Evolutionary conservation across 2,888 invertebrate genomes (phyloP), one percentile per base, ranked within the genome.

Genomic region (Acleris laterana): DNA sequence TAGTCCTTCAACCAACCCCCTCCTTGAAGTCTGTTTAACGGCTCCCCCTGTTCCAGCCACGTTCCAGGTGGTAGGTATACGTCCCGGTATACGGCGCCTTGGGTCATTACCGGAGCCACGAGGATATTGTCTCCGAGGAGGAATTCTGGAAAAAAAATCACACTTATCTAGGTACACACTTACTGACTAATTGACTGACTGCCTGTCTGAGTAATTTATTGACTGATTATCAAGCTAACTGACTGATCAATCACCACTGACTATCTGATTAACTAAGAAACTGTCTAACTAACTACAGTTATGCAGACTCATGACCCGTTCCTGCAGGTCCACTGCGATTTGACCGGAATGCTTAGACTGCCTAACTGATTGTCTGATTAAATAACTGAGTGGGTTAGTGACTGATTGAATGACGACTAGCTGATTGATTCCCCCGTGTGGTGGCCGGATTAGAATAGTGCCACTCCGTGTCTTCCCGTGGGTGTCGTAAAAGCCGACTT

Each of bases 111-210:
- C 0, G 96, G 96, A 0, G 96, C 96, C 0, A 96, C 95, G 9
- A 96, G 80, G 58, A 96, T 93, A 22, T 88, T 85, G 75, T 96
- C 95, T 6, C 96, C 96, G 2, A 96, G 88, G 9, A 96, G 85
- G 78, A 93, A 96, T 81, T 96, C 96, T 96, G 87, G 9, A 7
- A 7, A 28, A 28, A 7, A 7, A 1, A 28, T 7, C 9, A 7
- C 7, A 28, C 7, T 28, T 7, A 28, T 1, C 2, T 5, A 25
- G 25, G 25, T 20, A 20, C n/a, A 44, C 74, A 62, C 19, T 58
- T 32, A n/a, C 5, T n/a, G 44, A 44, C 44, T n/a, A n/a, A n/a
- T n/a, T 16, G 16, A 3, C 44, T 16, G 13, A 5, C 44, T 44
- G 5, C 0, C 17, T n/a, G n/a, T 3, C 46, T 17, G 46, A 46